Base-by-base conservation (phyloP, 1,140 invertebrate genomes). In the Pectinophora gossypiella region DNA sequence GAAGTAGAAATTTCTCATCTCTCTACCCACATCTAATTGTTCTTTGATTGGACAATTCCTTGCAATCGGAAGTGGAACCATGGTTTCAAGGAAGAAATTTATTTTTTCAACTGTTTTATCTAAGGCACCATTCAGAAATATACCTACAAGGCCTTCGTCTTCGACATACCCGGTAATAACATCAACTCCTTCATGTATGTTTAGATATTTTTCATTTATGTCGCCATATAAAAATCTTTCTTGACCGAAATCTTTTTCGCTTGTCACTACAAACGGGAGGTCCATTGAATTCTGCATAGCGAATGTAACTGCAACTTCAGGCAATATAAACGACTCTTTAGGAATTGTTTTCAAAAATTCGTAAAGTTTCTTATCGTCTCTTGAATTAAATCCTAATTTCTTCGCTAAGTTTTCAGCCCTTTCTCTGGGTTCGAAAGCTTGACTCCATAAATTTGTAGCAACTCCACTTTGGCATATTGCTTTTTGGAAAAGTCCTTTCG, bases 401-500 rank as follows among this genome's bases (percentile, higher is more conserved):
- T 46, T 65, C 0, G 67, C 69, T 10, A 76, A 43, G 12, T 36
- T 35, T 46, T 69, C 68, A 5, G 76, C 72, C 47, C 74, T 57
- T 48, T 55, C 57, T 42, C 51, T 36, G 3, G 69, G 62, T 58
- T 57, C 48, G 52, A 63, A 72, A 13, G 63, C n/a, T 5, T 59
- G 2, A 2, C 61, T 50, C 64, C 72, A 75, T 22, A 73, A 67
- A 35, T 61, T 69, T 13, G 47, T 54, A 4, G 68, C 58, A 3
- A 67, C 64, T 1, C 73, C 78, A 50, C 76, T 48, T 68, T 63
- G 46, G 71, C 76, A 15, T 10, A 54, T 54, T 1, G 51, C 51
- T 47, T 59, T 54, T 20, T 54, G 47, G 35, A 54, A 54, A 9
- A 48, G 20, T 46, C 54, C 54, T 89, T 76, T 68, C 79, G 91